Evolutionary conservation across 2,797 vertebrate genomes (phyloP).

Genomic region (Gymnothorax javanicus): DNA sequence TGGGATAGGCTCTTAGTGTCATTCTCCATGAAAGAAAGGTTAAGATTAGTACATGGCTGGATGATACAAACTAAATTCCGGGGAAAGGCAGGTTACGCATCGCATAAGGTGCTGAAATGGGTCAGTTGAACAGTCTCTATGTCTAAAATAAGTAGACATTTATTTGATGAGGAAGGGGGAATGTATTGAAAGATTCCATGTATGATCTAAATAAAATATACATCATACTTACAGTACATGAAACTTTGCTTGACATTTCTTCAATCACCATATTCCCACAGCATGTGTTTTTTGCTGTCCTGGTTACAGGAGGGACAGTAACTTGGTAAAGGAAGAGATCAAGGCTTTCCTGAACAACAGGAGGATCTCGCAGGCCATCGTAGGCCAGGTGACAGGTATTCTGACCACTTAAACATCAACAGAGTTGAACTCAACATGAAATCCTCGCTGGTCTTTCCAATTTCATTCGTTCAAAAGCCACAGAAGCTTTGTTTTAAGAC

Average conservation of each 20-base stretch:
- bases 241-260: neutral
- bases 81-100: conserved; percentile 59
- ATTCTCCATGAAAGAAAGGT: conserved; percentile 37
- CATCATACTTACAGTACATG: neutral
- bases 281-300: neutral
- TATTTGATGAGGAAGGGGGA: neutral
- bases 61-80: conserved; percentile 58
- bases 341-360: conserved; percentile 82
- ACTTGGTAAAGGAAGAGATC: conserved; percentile 83
- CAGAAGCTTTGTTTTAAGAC: neutral
- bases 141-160: conserved; percentile 42
- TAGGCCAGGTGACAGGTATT: conserved; percentile 82
- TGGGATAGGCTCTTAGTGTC: neutral
- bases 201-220: neutral
- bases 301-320: conserved; percentile 78
- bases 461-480: neutral
- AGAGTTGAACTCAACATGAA: neutral
- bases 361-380: conserved; percentile 82
- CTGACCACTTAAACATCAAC: neutral
- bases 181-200: neutral
- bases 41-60: conserved; percentile 66
- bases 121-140: conserved; percentile 63
- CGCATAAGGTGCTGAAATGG: conserved; percentile 67
- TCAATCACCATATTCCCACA: neutral
- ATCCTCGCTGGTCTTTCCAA: neutral